These are phyloP conservation scores for Cheilosia scutellata DNA, from an alignment of 2,888 invertebrate genomes.

Conservation along the genomic window DNA sequence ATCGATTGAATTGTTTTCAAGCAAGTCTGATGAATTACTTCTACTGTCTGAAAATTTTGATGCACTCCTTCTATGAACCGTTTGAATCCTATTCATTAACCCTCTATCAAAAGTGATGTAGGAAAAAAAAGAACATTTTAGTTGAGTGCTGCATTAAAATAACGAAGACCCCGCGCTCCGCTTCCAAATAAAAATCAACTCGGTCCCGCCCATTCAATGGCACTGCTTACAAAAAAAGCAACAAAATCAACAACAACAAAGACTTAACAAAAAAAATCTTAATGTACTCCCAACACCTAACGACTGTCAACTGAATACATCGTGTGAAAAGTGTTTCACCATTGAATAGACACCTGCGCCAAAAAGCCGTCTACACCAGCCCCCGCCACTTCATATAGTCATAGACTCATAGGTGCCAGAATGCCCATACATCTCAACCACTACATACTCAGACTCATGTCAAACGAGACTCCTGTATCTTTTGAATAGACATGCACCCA, in stretches of 20 bases:
- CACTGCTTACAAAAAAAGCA: background rate
- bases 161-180: no score
- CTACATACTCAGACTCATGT: background rate
- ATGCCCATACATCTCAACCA: slow-evolving; percentile 33
- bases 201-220: slow-evolving; percentile 17
- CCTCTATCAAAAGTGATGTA: background rate
- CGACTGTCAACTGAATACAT: slow-evolving; percentile 20
- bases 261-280: background rate
- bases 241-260: slow-evolving; percentile 2
- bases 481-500: slow-evolving; percentile 39
- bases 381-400: background rate
- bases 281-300: slow-evolving; percentile 41
- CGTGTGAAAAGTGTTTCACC: slow-evolving; percentile 48
- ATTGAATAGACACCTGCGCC: slow-evolving; percentile 33
- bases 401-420: slow-evolving; percentile 23
- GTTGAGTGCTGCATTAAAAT: no score
- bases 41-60: no score
- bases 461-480: slow-evolving; percentile 13
- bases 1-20: no score
- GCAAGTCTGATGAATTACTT: no score
- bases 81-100: no score
- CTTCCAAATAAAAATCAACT: slow-evolving; percentile 9
- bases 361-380: slow-evolving; percentile 48
- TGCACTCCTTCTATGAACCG: no score
- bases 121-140: background rate